A percentile compares a stretch with the other conserved stretches of the same genome.
Evolutionary conservation across 2,113 vertebrate genomes (phyloP).

Genomic region (Microcebus ravelobensis): DNA sequence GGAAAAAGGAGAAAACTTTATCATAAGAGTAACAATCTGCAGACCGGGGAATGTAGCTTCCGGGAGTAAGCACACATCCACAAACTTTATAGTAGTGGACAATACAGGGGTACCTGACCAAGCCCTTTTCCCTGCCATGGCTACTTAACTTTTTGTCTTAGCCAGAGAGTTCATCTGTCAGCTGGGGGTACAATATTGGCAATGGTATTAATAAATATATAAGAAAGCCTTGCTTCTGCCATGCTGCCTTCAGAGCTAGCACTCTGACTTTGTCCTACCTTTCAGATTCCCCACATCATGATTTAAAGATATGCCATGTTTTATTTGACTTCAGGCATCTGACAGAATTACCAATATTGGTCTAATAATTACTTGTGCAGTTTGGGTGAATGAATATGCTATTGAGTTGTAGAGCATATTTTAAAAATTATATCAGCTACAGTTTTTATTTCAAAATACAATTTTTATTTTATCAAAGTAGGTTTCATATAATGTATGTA

Average conservation of each 20-base stretch:
- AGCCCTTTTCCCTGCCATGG: too few species aligned
- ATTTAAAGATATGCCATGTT: not conserved
- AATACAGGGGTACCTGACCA: too few species aligned
- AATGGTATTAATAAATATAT: not conserved
- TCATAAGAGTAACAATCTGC: too few species aligned
- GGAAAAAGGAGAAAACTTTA: too few species aligned
- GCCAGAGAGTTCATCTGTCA: too few species aligned
- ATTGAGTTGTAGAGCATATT: not conserved
- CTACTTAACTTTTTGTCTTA: too few species aligned
- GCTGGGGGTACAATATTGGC: too few species aligned
- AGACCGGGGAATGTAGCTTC: too few species aligned
- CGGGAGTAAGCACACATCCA: too few species aligned
- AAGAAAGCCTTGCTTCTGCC: not conserved
- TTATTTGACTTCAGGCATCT: not conserved
- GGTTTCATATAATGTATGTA: not conserved
- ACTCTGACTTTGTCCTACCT: not conserved
- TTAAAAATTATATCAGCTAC: not conserved
- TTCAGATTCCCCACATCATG: not conserved
- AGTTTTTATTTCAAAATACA: slow-evolving; percentile 31
- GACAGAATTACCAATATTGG: not conserved
- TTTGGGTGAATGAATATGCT: not conserved
- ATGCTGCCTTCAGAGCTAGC: not conserved
- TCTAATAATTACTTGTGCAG: not conserved
- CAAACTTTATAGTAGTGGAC: too few species aligned
- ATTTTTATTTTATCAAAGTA: slow-evolving; percentile 30